Evolutionary conservation across 2,113 vertebrate genomes (phyloP), one percentile per base, ranked within the genome.

Genomic region (Gallinago media): DNA sequence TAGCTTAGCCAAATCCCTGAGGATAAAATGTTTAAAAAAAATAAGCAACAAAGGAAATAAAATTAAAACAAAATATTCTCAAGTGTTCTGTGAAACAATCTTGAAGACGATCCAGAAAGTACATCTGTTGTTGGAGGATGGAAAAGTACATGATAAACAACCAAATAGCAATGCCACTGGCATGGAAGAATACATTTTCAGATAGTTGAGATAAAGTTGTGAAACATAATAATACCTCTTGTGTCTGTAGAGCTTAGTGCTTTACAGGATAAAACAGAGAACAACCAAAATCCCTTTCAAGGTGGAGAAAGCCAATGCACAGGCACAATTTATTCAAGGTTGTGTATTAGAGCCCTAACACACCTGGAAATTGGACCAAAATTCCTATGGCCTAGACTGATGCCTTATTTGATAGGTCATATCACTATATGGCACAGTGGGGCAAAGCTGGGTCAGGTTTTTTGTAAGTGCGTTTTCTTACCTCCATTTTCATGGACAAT

Each of bases 11-110:
- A 96, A 76, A 56, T 80, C 85, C 65, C 74, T 14, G 25, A 91
- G 49, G 74, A 94, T 83, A 92, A 94, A 94, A 92, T 63, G 11
- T 46, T 85, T 89, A 47, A 89, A 92, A 74, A 92, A 92, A 95
- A 90, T 71, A 90, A 96, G 8, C 25, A 93, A 90, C 77, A 82
- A 88, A 89, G 93, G 62, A 92, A 88, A 92, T 50, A 88, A 93
- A 96, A 95, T 76, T 85, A 66, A 94, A 91, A 66, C 27, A 82
- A 80, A 95, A 63, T 47, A 83, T 9, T 89, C 78, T 93, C 44
- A 73, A 92, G 55, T 66, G 26, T 12, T 91, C 67, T 70, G 46
- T 88, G 79, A 91, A 93, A 70, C 32, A 58, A 19, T 92, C 62
- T 80, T 88, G 89, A 97, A 70, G 54, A 22, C 36, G 58, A 36